phyloP scores from a whole-genome alignment of 2,113 vertebrate species.

The Carettochelys insculpta region DNA sequence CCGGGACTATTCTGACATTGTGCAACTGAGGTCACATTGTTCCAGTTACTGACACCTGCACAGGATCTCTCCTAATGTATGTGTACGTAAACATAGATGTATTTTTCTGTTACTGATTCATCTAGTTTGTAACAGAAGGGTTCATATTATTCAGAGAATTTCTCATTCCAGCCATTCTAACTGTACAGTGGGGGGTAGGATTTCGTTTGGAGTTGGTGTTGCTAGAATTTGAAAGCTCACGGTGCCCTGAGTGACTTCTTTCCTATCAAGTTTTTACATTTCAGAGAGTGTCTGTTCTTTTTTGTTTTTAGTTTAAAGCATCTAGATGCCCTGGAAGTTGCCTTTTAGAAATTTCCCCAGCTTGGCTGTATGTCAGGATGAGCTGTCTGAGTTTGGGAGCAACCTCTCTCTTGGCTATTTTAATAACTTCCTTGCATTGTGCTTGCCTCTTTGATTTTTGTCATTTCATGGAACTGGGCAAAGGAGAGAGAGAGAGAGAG shows the following conservation, averaged over 20 bases:
- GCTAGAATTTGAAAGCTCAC: background rate
- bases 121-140: background rate
- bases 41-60: background rate
- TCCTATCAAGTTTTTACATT: background rate
- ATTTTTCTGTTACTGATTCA: background rate
- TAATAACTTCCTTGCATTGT: conserved; percentile 5
- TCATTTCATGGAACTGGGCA: background rate
- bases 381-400: background rate
- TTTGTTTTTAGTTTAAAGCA: too few relatives aligned
- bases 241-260: background rate
- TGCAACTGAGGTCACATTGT: background rate
- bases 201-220: background rate
- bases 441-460: conserved; percentile 20
- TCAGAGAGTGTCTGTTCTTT: background rate
- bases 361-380: background rate
- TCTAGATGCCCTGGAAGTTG: background rate
- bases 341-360: background rate
- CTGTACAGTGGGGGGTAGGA: background rate
- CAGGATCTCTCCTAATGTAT: background rate
- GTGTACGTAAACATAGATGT: background rate
- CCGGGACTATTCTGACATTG: background rate
- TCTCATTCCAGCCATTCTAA: background rate
- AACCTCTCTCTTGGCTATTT: background rate
- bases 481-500: background rate
- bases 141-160: background rate